These are phyloP conservation scores for Bombylius major DNA, from an alignment of 2,888 invertebrate genomes.

Conservation along the genomic window DNA sequence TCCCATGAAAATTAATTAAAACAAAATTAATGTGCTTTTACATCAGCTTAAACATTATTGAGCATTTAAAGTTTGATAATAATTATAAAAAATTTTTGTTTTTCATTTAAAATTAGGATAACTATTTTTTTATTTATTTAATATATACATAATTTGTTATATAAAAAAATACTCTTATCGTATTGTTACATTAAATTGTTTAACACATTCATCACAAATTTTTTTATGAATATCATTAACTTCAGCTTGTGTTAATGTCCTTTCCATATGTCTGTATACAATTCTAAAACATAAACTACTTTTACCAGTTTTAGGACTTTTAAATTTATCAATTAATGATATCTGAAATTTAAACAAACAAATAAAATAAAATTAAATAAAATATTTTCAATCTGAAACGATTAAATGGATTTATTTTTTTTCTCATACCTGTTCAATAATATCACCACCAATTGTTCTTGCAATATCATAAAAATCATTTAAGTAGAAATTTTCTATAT, in stretches of 20 bases:
- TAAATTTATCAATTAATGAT: constrained; percentile 70
- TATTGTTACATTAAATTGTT: constrained; percentile 31
- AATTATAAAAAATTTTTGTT: not conserved
- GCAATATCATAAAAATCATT: constrained; percentile 91
- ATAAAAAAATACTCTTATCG: constrained; percentile 21
- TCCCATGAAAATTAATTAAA: no score
- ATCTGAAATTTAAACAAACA: constrained; percentile 44
- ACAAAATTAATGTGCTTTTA: no score
- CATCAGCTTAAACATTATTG: no score
- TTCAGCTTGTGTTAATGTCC: constrained; percentile 74
- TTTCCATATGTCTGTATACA: constrained; percentile 83
- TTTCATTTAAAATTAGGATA: not conserved
- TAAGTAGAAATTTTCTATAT: constrained; percentile 47
- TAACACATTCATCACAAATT: constrained; percentile 49
- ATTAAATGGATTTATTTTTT: no score
- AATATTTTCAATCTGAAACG: no score
- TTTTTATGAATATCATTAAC: constrained; percentile 70
- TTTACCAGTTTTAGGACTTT: constrained; percentile 69
- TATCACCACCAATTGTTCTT: constrained; percentile 74
- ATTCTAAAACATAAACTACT: constrained; percentile 86
- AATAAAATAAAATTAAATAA: no score
- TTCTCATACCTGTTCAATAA: constrained; percentile 71
- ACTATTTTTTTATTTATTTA: no score
- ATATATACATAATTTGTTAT: no score
- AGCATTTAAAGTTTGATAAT: not conserved